Evolutionary conservation across 2,797 vertebrate genomes (phyloP).

Genomic region (Xiphorhynchus erythropygius): DNA sequence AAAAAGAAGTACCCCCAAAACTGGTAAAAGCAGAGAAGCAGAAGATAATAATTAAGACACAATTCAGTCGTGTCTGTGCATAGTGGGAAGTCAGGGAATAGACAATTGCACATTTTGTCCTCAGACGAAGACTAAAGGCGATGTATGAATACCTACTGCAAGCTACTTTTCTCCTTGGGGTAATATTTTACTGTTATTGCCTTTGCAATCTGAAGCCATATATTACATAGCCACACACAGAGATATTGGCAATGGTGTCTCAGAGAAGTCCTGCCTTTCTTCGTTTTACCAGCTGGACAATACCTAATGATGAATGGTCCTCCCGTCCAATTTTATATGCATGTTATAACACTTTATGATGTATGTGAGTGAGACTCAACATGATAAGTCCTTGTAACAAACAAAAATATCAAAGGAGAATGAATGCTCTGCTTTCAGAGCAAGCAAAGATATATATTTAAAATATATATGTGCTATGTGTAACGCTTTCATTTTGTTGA

Average conservation of each 20-base stretch:
- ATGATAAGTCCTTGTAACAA: constrained; percentile 47
- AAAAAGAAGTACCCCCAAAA: not conserved
- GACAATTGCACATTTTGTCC: not conserved
- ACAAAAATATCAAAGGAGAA: constrained; percentile 55
- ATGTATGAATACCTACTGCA: constrained; percentile 24
- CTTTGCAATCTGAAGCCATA: constrained; percentile 56
- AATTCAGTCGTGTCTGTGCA: not conserved
- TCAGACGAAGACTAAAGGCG: not conserved
- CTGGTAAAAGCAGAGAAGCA: not conserved
- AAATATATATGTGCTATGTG: constrained; percentile 43
- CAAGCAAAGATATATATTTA: constrained; percentile 43
- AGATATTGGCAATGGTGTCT: constrained; percentile 52
- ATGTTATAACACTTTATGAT: constrained; percentile 59
- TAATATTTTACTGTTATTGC: constrained; percentile 65
- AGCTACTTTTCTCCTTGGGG: constrained; percentile 53
- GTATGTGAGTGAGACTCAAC: constrained; percentile 45
- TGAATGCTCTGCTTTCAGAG: constrained; percentile 9
- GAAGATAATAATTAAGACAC: constrained; percentile 14
- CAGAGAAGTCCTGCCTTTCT: constrained; percentile 34
- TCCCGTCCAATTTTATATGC: constrained; percentile 66
- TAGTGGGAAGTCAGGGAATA: constrained; percentile 14
- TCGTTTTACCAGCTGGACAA: constrained; percentile 57
- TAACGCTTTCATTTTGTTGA: constrained; percentile 41
- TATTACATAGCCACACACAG: constrained; percentile 52
- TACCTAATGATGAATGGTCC: constrained; percentile 59